A percentile compares a stretch with the other conserved stretches of the same genome.
These are phyloP conservation scores for Leptarthrus brevirostris DNA, from an alignment of 2,888 invertebrate species.

Conservation along the genomic window DNA sequence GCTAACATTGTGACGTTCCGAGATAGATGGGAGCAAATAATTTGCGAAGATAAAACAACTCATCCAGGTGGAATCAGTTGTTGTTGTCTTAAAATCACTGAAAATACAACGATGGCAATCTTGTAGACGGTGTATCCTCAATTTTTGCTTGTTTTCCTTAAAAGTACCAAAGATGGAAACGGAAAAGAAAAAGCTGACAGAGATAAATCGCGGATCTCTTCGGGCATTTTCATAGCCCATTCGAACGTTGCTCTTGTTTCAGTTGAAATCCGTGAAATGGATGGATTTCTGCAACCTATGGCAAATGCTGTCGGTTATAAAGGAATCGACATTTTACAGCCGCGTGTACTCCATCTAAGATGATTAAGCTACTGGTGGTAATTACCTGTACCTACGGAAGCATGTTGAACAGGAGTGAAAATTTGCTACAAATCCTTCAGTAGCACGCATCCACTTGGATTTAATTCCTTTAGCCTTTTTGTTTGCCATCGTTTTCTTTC, in stretches of 20 bases:
- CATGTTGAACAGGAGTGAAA: not conserved
- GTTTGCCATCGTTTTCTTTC: not conserved
- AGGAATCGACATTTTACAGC: not conserved
- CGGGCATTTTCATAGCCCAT: not conserved
- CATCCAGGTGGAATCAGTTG: not conserved
- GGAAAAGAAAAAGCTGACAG: slow-evolving; percentile 32
- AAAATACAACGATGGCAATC: not conserved
- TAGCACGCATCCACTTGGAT: slow-evolving; percentile 16
- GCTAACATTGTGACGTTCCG: slow-evolving; percentile 2
- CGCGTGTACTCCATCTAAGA: not conserved
- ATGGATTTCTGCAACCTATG: not conserved
- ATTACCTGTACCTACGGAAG: slow-evolving; percentile 7
- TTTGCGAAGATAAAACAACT: not conserved
- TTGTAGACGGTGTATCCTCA: not conserved
- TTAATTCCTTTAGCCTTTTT: not conserved
- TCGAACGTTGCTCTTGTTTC: slow-evolving; percentile 1
- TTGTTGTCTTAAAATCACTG: not conserved
- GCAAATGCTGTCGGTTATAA: slow-evolving; percentile 12
- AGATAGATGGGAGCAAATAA: slow-evolving; percentile 3
- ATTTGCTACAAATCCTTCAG: slow-evolving; percentile 6
- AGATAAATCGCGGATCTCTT: slow-evolving; percentile 23
- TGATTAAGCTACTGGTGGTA: slow-evolving; percentile 41
- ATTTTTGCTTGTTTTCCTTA: slow-evolving; percentile 1
- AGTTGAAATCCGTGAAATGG: slow-evolving; percentile 4
- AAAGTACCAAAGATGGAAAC: not conserved